A percentile compares a stretch with the other conserved stretches of the same genome.
Evolutionary conservation across 2,888 invertebrate species (phyloP).

Genomic region (Stenurella melanura): DNA sequence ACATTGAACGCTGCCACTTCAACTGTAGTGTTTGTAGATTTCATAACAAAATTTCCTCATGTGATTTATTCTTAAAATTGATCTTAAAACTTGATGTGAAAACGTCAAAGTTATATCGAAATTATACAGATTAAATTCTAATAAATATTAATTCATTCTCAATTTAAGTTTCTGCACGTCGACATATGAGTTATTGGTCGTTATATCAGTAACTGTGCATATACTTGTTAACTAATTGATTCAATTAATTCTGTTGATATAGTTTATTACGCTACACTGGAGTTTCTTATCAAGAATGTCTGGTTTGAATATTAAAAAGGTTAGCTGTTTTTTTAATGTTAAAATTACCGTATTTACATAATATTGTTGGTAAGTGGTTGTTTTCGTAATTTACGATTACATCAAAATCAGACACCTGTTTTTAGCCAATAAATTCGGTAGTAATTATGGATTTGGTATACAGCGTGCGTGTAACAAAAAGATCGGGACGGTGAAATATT

Average conservation of each 20-base stretch:
- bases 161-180: neutral
- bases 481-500: too few relatives aligned
- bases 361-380: neutral
- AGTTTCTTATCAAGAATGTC: neutral
- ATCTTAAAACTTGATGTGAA: too few relatives aligned
- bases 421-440: neutral
- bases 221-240: conserved; percentile 2
- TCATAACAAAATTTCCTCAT: too few relatives aligned
- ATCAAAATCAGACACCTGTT: conserved; percentile 15
- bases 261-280: neutral
- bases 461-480: too few relatives aligned
- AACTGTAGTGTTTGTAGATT: too few relatives aligned
- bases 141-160: neutral
- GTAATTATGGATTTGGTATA: too few relatives aligned
- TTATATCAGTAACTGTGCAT: conserved; percentile 3
- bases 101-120: neutral
- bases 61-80: too few relatives aligned
- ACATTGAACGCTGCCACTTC: too few relatives aligned
- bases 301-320: conserved; percentile 28
- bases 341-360: neutral
- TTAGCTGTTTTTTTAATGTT: conserved; percentile 5
- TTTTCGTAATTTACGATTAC: conserved; percentile 7
- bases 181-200: neutral
- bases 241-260: conserved; percentile 16
- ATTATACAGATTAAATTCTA: neutral